Evolutionary conservation across 2,797 vertebrate species (phyloP), one percentile per base, ranked within the genome.

Genomic region (Falco novaeseelandiae): DNA sequence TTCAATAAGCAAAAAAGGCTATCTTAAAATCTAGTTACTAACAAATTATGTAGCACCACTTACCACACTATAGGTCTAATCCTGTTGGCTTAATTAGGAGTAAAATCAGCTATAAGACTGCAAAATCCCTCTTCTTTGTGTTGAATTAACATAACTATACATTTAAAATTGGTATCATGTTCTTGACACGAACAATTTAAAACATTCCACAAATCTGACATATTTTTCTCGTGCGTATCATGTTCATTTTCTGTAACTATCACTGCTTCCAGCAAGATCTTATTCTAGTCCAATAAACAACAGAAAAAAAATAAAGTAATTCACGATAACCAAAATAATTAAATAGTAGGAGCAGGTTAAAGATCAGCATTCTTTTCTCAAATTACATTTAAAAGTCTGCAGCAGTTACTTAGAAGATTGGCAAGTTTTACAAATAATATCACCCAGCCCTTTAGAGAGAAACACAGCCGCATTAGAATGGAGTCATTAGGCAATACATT

Each of bases 401-500:
- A 30, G 95, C 86, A 74, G 95, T 95, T 97, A 98, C 97, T 97
- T 97, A 97, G 92, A 97, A 97, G 98, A 98, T 92, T 98, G 98
- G 98, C 97, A 98, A 97, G 97, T 98, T 98, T 98, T 98, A 98
- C 97, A 98, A 97, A 98, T 97, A 98, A 97, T 95, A 96, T 98
- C 98, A 96, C 96, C 59, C 88, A 97, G 96, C 92, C 97, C 98
- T 98, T 98, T 95, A 96, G 96, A 97, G 96, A 97, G 97, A 97
- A 98, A 97, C 97, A 96, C 86, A 89, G 97, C 92, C 6, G 72
- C 97, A 96, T 98, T 97, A 97, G 97, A 97, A 98, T 95, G 97
- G 97, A 98, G 97, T 98, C 98, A 98, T 98, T 98, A 98, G 98
- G 98, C 97, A 96, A 98, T 98, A 97, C 98, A 98, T 98, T 98